Conservation (phyloP, 2,113 vertebrate genomes). For the Polyodon spathula region DNA sequence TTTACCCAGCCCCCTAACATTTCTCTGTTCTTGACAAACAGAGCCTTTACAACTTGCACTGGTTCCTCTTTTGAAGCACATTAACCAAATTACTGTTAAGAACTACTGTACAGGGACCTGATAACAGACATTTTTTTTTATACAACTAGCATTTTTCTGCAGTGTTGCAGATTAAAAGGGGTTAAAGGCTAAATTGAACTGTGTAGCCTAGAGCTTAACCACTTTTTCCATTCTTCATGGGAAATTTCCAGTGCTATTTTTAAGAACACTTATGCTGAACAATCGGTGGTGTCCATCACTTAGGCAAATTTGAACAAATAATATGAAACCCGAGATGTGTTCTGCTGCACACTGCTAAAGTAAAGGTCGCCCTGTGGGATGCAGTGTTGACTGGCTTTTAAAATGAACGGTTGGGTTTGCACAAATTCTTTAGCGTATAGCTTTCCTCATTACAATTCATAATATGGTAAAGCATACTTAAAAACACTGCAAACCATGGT, state of each 20-base stretch:
- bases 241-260: constrained; percentile 56
- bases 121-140: no score
- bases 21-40: not conserved
- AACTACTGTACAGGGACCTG: not conserved
- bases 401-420: not conserved
- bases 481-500: no score
- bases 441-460: no score
- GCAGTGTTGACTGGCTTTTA: not conserved
- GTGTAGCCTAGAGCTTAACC: constrained; percentile 39
- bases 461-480: no score
- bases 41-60: not conserved
- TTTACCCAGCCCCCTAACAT: constrained; percentile 7
- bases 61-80: not conserved
- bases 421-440: no score
- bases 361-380: not conserved
- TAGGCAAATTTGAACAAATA: constrained; percentile 22
- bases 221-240: constrained; percentile 54
- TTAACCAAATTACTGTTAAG: not conserved
- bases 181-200: constrained; percentile 41
- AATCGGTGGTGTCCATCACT: constrained; percentile 35
- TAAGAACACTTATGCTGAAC: constrained; percentile 37
- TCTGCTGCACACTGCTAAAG: not conserved
- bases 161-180: constrained; percentile 27
- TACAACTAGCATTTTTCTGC: not conserved
- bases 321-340: constrained; percentile 4